Percentiles rank a stretch among this genome's conserved stretches.
Evolutionary conservation across 2,888 invertebrate genomes (phyloP).

Genomic region (Myopa tessellatipennis): DNA sequence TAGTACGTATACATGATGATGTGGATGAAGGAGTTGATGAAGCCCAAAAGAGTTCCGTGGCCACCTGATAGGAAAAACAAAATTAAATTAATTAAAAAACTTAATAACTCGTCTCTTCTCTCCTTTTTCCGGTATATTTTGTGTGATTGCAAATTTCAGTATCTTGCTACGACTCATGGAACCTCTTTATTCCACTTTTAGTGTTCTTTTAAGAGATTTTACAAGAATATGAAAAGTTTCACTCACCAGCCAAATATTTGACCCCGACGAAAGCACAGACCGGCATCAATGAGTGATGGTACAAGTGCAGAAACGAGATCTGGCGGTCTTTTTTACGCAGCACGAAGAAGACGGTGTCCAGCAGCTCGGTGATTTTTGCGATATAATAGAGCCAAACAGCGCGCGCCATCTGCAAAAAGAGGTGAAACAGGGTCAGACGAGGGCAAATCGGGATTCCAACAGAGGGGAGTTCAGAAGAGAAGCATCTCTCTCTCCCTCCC

Average conservation of each 20-base stretch:
- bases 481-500: neutral
- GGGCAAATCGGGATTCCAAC: too few species aligned
- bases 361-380: conserved; percentile 66
- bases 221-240: neutral
- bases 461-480: neutral
- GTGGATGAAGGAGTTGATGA: conserved; percentile 90
- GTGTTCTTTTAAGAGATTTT: too few species aligned
- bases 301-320: conserved; percentile 85
- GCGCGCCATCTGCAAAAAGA: conserved; percentile 63
- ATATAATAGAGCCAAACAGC: conserved; percentile 69
- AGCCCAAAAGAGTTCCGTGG: conserved; percentile 86
- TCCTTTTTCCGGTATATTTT: neutral
- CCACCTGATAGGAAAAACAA: conserved; percentile 74
- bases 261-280: conserved; percentile 76
- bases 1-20: conserved; percentile 94
- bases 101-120: too few species aligned
- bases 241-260: conserved; percentile 76
- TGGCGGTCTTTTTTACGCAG: conserved; percentile 85
- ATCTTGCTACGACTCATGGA: neutral
- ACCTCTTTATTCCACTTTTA: too few species aligned
- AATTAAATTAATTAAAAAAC: neutral
- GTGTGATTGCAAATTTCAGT: neutral
- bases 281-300: conserved; percentile 83
- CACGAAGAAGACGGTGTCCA: conserved; percentile 80
- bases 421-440: neutral